Conservation (phyloP, 2,888 invertebrate genomes). For the Rotaria sp. region DNA sequence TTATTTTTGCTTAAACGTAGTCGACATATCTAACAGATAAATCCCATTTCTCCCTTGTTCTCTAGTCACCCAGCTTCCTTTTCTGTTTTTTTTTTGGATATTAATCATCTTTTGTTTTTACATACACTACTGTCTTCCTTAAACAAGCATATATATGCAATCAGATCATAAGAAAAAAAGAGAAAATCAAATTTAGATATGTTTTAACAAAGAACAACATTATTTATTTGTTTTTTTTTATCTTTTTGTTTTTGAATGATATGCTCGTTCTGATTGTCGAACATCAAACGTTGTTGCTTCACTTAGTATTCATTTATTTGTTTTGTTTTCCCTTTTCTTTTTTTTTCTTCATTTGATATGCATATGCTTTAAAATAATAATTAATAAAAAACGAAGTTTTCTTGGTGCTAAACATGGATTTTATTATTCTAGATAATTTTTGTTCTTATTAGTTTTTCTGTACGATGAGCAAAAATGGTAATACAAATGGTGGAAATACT, state of each 20-base stretch:
- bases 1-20: background rate
- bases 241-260: background rate
- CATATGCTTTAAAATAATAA: conserved; percentile 23
- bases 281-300: background rate
- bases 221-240: background rate
- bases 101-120: background rate
- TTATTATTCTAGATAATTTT: background rate
- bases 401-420: background rate
- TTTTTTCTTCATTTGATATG: background rate
- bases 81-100: background rate
- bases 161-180: background rate
- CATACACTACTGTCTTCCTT: background rate
- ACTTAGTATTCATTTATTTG: background rate
- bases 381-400: conserved; percentile 5
- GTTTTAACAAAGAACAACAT: background rate
- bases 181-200: background rate
- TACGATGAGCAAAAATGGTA: background rate
- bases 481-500: background rate
- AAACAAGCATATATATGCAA: background rate
- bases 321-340: background rate
- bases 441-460: background rate
- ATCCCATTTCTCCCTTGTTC: background rate
- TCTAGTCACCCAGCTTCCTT: background rate
- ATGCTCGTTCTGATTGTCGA: background rate
- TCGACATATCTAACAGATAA: background rate